Base-by-base conservation (phyloP, 2,113 vertebrate species). In the Lagopus leucura region DNA sequence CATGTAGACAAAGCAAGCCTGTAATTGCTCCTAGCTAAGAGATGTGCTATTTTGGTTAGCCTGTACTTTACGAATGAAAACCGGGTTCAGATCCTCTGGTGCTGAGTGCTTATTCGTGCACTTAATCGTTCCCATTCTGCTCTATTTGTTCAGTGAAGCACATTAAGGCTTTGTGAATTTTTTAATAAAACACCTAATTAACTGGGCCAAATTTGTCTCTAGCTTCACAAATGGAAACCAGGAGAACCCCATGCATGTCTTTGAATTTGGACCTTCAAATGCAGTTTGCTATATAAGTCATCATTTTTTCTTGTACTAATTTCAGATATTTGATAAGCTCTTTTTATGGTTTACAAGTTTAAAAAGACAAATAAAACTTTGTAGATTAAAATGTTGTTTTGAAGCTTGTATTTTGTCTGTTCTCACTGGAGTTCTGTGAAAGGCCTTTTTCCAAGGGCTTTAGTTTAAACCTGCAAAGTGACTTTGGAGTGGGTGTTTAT, bases 281-380 rank as follows among this genome's bases (percentile, higher is more conserved):
- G 73, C 93, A 81, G 82, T 86, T 95, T 92, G 70, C 77, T 95
- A 73, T 93, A 77, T 69, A 71, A 91, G 74, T 92, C 73, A 76
- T 69, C 82, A 63, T 75, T 83, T 93, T 94, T 86, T 95, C 90
- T 73, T 97, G 96, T 97, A 97, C 74, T 94, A 82, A 95, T 95
- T 96, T 95, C 93, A 86, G 70, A 86, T 86, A 95, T 95, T 95
- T 96, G 93, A 94, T 94, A 96, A 97, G 90, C 93, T 97, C 90
- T 95, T 95, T 94, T 90, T 94, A 95, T 96, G 92, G 92, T 95
- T 96, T 94, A 96, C 95, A 96, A 95, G 77, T 95, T 94, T 90
- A 58, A 97, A 96, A 95, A 86, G 65, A 72, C 43, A 92, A 97
- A 97, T 97, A 97, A 97, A 97, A 95, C 93, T 96, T 96, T 88